Evolutionary conservation across 2,113 vertebrate species (phyloP), one percentile per base, ranked within the genome.

Genomic region (Cheilinus undulatus): DNA sequence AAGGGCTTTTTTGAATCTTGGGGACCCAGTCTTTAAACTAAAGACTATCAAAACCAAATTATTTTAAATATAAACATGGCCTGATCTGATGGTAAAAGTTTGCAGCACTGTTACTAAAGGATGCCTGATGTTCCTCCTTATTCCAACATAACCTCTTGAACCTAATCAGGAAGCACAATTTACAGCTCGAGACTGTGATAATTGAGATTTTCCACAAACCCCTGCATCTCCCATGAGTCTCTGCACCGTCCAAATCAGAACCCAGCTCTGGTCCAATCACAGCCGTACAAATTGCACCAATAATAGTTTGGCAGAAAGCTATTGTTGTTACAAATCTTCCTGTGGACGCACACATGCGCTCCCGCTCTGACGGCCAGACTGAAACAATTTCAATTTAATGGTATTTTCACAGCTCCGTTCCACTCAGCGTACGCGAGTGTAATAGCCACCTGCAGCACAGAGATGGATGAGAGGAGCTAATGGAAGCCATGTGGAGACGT

Each of bases 371-470:
- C 15, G 51, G 32, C 69, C 87, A 86, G 57, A 78, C 64, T 88
- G 88, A 88, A 86, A 58, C 83, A 65, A 92, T 88, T 90, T 89
- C 74, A 84, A 81, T 85, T 86, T 86, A 84, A 83, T 86, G 80
- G 84, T 90, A 90, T 89, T 88, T 92, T 89, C 84, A 84, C 72
- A 75, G 66, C 64, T 77, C 76, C 75, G 60, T 77, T 85, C 60
- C 48, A 52, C 61, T 28, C 28, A 13, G 66, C 50, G 66, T 68
- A 40, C 69, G 67, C 68, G 61, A 79, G 71, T 68, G 57, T 80
- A 61, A 58, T 34, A 75, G 84, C 82, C 82, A 90, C 86, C 84
- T 90, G 82, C 69, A 77, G 83, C 84, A 75, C 88, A 88, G 86
- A 83, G 86, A 85, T 82, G 84, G 84, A 81, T 77, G 82, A 57